Evolutionary conservation across 2,888 invertebrate species (phyloP).

Genomic region (Lycia hirtaria): DNA sequence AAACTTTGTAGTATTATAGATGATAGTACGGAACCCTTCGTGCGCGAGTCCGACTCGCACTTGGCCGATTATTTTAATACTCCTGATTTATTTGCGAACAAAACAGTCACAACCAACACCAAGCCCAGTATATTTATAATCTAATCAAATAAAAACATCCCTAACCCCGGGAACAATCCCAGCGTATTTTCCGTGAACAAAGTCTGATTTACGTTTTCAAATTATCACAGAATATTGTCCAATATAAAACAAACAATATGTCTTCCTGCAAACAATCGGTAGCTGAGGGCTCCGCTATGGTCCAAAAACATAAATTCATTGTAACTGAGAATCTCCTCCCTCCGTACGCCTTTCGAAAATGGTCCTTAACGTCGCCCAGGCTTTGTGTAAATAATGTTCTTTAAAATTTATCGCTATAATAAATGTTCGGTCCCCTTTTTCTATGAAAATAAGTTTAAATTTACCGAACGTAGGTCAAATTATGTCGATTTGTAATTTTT

Average conservation of each 20-base stretch:
- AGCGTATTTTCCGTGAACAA: conserved; percentile 22
- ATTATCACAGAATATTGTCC: conserved; percentile 36
- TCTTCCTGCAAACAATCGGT: conserved; percentile 53
- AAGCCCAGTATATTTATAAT: conserved; percentile 3
- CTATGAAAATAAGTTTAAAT: conserved; percentile 82
- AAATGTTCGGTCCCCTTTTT: conserved; percentile 79
- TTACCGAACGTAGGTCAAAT: conserved; percentile 67
- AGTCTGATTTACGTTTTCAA: conserved; percentile 39
- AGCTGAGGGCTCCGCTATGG: conserved; percentile 52
- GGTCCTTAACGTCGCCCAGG: conserved; percentile 80
- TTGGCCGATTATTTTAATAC: too few relatives aligned
- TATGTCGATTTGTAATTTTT: conserved; percentile 47
- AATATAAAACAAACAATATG: conserved; percentile 51
- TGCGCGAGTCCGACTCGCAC: too few relatives aligned
- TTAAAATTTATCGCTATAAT: conserved; percentile 82
- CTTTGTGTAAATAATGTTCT: conserved; percentile 84
- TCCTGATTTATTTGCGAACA: not conserved
- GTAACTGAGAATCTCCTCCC: conserved; percentile 62
- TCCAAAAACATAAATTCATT: conserved; percentile 71
- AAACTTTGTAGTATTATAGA: too few relatives aligned
- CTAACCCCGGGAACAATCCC: conserved; percentile 7
- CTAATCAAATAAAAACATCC: conserved; percentile 17
- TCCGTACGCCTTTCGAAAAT: conserved; percentile 74
- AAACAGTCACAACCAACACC: not conserved
- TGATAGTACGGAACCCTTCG: too few relatives aligned